Evolutionary conservation across 2,797 vertebrate species (phyloP).

Genomic region (Melanotaenia nigrans): DNA sequence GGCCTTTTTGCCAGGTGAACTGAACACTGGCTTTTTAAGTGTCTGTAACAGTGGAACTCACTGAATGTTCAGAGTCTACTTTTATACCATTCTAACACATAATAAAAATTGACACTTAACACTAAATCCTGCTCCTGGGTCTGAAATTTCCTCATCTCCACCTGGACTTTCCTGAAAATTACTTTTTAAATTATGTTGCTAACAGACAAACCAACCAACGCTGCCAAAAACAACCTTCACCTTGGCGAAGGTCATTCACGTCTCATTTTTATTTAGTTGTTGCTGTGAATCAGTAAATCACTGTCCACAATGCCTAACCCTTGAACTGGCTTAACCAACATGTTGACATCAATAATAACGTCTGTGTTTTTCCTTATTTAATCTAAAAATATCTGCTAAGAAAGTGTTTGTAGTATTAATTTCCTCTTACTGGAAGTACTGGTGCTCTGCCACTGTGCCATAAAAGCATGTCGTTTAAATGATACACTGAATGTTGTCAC

Average conservation of each 20-base stretch:
- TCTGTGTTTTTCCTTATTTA: not conserved
- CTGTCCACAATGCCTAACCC: not conserved
- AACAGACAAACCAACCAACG: too few species aligned
- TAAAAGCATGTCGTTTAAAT: not conserved
- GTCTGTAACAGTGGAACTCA: conserved; percentile 54
- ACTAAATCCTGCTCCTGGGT: conserved; percentile 24
- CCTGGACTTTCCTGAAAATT: too few species aligned
- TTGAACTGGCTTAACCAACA: not conserved
- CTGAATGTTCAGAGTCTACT: conserved; percentile 59
- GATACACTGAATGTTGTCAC: not conserved
- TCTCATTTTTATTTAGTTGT: not conserved
- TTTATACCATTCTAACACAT: conserved; percentile 75
- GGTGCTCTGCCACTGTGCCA: too few species aligned
- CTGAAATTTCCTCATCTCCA: not conserved
- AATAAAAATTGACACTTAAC: conserved; percentile 70
- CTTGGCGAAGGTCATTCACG: too few species aligned
- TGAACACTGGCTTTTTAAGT: conserved; percentile 58
- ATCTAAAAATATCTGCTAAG: not conserved
- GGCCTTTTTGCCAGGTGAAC: conserved; percentile 64
- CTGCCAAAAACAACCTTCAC: too few species aligned
- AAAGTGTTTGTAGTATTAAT: not conserved
- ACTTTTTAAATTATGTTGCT: too few species aligned
- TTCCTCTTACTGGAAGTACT: not conserved
- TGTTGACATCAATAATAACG: not conserved
- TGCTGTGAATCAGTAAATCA: not conserved